Evolutionary conservation across 1,140 invertebrate species (phyloP), one percentile per base, ranked within the genome.

Genomic region (Caenorhabditis remanei): DNA sequence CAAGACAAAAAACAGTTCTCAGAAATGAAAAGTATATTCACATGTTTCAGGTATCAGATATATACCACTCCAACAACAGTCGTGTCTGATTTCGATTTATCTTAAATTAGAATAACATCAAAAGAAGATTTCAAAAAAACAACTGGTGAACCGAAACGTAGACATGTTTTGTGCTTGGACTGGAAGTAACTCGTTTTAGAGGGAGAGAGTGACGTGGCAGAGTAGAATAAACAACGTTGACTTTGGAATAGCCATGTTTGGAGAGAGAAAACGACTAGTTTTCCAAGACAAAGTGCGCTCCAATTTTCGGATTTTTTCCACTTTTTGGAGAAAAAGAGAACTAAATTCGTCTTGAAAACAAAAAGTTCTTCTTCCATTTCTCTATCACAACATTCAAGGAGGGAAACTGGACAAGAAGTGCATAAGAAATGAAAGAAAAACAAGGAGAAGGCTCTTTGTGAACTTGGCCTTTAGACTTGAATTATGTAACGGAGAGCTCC

Each of bases 261-360:
- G 11, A 41, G 11, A 53, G 24, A 21, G n/a, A 48, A 11, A 79
- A 75, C 67, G 71, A 79, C 71, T 50, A 79, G 71, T 79, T 79
- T 50, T n/a, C 9, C 7, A 53, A 79, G 46, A 79, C 71, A 53
- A 46, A 71, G 65, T 43, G 65, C 41, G 4, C 13, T 79, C 71
- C 71, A 79, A 79, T 79, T 79, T 79, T 79, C 71, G 71, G 71
- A 79, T 79, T 50, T 71, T 71, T n/a, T 19, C 14, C n/a, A 16
- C 11, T 24, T 32, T 32, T 32, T 53, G 6, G 53, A 43, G 21
- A 53, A 79, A 79, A 9, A 79, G 24, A 8, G 65, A 71, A 71
- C 40, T 19, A 43, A 79, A 79, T 21, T n/a, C 21, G n/a, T 50
- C 5, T 79, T 79, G 9, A 79, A 79, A 79, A 79, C 71, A 48